Percentiles rank a stretch among this genome's conserved stretches.
Evolutionary conservation across 1,140 invertebrate species (phyloP).

Genomic region (Philopotamus ludificatus): DNA sequence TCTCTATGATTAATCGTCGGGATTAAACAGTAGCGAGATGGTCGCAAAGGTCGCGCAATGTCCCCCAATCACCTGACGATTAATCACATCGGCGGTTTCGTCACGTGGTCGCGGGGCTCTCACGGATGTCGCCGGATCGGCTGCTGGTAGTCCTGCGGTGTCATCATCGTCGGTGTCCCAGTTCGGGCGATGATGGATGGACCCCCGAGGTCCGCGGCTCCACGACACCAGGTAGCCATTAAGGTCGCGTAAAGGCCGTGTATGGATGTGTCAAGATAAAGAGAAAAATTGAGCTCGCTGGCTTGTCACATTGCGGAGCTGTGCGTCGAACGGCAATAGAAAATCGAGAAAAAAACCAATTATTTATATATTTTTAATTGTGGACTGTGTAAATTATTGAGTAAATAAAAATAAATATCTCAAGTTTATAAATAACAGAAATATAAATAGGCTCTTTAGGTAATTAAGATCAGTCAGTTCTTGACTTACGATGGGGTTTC

Average conservation of each 20-base stretch:
- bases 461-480: no score
- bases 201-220: neutral
- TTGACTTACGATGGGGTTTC: no score
- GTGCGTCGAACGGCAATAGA: neutral
- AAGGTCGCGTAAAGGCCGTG: neutral
- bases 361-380: no score
- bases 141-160: neutral
- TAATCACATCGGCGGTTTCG: neutral
- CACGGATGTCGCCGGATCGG: neutral
- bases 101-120: neutral
- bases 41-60: no score
- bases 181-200: neutral
- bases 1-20: no score
- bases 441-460: no score
- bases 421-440: no score
- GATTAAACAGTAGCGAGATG: no score
- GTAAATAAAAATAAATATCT: no score
- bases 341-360: no score
- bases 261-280: conserved; percentile 2
- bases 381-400: no score
- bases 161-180: conserved; percentile 5
- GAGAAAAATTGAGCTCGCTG: neutral
- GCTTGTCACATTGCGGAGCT: neutral
- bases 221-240: conserved; percentile 3
- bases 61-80: no score